These are phyloP conservation scores for Chlamydotis undulata DNA, from an alignment of 2,113 vertebrate genomes.

Conservation along the genomic window DNA sequence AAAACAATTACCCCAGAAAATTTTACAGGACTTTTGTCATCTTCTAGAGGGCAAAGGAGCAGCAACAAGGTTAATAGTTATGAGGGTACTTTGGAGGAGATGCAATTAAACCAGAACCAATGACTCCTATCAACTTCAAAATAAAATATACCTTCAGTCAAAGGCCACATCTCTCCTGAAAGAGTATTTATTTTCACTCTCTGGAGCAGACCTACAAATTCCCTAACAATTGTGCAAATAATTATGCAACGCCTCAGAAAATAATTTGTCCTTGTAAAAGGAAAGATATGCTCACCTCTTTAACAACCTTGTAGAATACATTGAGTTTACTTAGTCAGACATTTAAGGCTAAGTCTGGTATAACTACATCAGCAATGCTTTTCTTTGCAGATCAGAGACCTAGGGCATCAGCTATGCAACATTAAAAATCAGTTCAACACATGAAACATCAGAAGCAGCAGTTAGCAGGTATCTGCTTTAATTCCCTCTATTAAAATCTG, in stretches of 20 bases:
- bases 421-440: not conserved
- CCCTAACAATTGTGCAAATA: not conserved
- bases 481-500: not conserved
- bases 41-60: not conserved
- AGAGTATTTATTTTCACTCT: not conserved
- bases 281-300: not conserved
- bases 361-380: not conserved
- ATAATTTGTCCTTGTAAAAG: not conserved
- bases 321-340: not conserved
- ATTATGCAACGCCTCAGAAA: not conserved
- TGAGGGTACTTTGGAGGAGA: not conserved
- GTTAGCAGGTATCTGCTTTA: not conserved
- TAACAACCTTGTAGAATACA: not conserved
- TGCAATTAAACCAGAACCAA: not conserved
- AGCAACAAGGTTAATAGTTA: not conserved
- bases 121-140: not conserved
- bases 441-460: not conserved
- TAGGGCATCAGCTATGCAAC: not conserved
- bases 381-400: not conserved
- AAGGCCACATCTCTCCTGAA: not conserved
- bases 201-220: not conserved
- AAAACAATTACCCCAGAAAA: not conserved
- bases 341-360: not conserved
- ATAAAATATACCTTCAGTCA: not conserved
- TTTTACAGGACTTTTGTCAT: not conserved